Conservation (phyloP, 2,113 vertebrate genomes). For the Gallinago paraguaiae region DNA sequence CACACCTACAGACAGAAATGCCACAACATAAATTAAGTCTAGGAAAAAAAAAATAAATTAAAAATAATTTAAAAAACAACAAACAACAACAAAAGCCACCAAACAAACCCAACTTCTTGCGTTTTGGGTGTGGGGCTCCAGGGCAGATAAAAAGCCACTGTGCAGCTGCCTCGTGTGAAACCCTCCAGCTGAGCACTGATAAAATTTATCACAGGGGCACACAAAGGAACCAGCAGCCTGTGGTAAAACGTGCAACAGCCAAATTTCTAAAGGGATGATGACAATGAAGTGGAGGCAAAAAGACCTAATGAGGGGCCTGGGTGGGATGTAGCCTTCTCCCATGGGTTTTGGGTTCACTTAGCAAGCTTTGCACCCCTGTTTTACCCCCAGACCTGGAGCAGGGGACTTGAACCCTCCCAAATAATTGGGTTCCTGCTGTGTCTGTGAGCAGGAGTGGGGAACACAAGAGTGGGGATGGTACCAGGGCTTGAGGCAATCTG, state of each 20-base stretch:
- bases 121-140: background rate
- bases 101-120: background rate
- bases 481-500: background rate
- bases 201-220: constrained; percentile 77
- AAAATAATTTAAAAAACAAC: background rate
- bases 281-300: background rate
- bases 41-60: background rate
- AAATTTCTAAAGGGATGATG: constrained; percentile 36
- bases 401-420: background rate
- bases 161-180: constrained; percentile 46
- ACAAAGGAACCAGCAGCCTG: constrained; percentile 60
- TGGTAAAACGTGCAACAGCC: constrained; percentile 71
- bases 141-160: constrained; percentile 78
- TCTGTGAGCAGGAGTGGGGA: background rate
- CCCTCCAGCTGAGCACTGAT: constrained; percentile 72
- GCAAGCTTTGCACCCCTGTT: background rate
- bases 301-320: fast-evolving
- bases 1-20: constrained; percentile 72
- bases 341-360: background rate
- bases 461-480: fast-evolving
- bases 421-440: fast-evolving
- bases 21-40: constrained; percentile 73
- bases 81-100: too few species aligned
- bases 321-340: background rate
- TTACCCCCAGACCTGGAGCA: background rate